phyloP scores from a whole-genome alignment of 2,113 vertebrate genomes.

The Mobula birostris region DNA sequence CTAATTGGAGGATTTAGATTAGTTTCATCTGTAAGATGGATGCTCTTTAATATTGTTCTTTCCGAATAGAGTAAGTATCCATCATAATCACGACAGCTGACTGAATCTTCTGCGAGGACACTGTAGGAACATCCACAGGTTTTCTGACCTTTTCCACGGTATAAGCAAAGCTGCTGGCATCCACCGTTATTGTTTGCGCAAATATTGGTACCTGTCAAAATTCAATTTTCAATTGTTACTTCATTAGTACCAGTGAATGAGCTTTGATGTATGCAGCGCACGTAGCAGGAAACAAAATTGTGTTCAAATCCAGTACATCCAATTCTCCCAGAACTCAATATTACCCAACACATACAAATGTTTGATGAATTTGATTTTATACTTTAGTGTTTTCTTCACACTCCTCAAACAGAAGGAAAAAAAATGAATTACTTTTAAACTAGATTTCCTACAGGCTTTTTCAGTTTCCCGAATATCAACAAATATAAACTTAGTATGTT shows the following conservation, averaged over 20 bases:
- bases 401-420: neutral
- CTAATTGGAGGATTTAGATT: slow-evolving; percentile 89
- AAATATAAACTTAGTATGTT: neutral
- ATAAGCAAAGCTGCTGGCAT: slow-evolving; percentile 92
- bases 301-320: neutral
- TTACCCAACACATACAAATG: neutral
- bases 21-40: slow-evolving; percentile 90
- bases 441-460: neutral
- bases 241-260: neutral
- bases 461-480: neutral
- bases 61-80: slow-evolving; percentile 94
- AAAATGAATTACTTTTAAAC: neutral
- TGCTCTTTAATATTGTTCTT: slow-evolving; percentile 89
- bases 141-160: slow-evolving; percentile 70
- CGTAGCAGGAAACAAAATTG: neutral
- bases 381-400: neutral
- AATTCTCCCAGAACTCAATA: neutral
- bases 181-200: slow-evolving; percentile 84
- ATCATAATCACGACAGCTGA: slow-evolving; percentile 79
- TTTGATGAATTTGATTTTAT: neutral
- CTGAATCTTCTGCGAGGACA: slow-evolving; percentile 76
- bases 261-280: neutral
- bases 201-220: slow-evolving; percentile 73
- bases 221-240: slow-evolving; percentile 1
- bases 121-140: slow-evolving; percentile 92